Evolutionary conservation across 2,888 invertebrate genomes (phyloP).

Genomic region (Leucophenga maculata): DNA sequence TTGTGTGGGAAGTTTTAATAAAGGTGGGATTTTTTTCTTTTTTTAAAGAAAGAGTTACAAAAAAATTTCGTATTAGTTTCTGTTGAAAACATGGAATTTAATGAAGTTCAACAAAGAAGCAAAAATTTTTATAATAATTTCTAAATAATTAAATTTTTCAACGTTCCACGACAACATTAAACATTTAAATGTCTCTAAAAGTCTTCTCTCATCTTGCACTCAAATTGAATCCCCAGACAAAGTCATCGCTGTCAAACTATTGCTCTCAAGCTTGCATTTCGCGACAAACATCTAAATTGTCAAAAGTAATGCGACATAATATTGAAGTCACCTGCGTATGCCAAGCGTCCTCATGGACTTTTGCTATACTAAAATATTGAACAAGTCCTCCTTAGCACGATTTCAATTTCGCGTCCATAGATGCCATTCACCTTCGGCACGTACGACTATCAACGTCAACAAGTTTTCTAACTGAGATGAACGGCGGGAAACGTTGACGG

Average conservation of each 20-base stretch:
- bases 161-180: too few species aligned
- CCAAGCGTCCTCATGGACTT: not conserved
- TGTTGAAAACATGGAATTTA: too few species aligned
- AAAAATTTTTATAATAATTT: too few species aligned
- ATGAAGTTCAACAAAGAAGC: too few species aligned
- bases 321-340: constrained; percentile 54
- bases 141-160: too few species aligned
- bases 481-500: constrained; percentile 7
- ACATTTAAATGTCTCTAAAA: not conserved
- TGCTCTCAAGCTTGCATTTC: not conserved
- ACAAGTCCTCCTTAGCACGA: constrained; percentile 52
- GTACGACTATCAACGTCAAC: constrained; percentile 65
- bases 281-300: constrained; percentile 65
- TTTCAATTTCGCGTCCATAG: constrained; percentile 67
- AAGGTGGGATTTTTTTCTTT: too few species aligned
- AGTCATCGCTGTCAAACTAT: not conserved
- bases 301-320: constrained; percentile 64
- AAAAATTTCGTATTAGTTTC: too few species aligned
- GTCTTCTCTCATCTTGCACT: too few species aligned
- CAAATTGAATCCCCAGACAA: constrained; percentile 12
- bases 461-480: constrained; percentile 51
- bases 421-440: constrained; percentile 66
- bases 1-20: too few species aligned
- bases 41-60: too few species aligned
- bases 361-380: not conserved